Evolutionary conservation across 92 coral and sea anemone genomes (phyloP), one percentile per base, ranked within the genome.

Genomic region (Zoanthus gigantus): DNA sequence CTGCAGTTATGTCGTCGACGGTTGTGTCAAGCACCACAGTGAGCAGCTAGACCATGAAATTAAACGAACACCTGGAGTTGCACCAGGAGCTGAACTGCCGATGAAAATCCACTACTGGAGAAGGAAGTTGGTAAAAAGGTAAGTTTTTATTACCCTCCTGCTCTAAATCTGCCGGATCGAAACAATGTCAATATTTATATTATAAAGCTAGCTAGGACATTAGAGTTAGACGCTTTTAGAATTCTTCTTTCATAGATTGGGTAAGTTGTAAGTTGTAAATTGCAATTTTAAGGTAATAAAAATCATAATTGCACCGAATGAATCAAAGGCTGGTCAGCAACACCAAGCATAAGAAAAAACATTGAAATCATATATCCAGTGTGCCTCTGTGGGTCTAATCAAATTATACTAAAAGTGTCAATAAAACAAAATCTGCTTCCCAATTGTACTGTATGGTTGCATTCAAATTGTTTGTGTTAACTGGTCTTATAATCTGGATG

Each of bases 31-130:
- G 67, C 82, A 77, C 58, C 82, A 77, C 66, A 77, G 66, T 56
- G 18, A 77, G 2, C 63, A 77, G 12, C 16, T 52, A 53, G 12
- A 5, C 10, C 66, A 77, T 28, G 2, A 23, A 28, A 77, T 77
- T 9, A 53, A 54, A 31, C 82, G 82, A 30, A 77, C 82, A 50
- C 82, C 68, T 52, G 82, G 82, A 52, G 82, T 54, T 50, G 82
- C 82, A 77, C 82, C 68, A 11, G 67, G 82, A 52, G 82, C 82
- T 50, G 82, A 77, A 56, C 67, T 77, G 65, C 82, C 67, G 18
- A 23, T 56, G 11, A 77, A 77, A 31, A 23, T 23, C 68, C 66
- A 77, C 10, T 77, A 11, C 82, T 53, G 82, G 82, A 77, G 82
- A 57, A 77, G 77, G 72, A 73, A 73, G 56, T 45, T 73, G 54